Conservation (phyloP, 2,888 invertebrate species). For the Merodon equestris region DNA sequence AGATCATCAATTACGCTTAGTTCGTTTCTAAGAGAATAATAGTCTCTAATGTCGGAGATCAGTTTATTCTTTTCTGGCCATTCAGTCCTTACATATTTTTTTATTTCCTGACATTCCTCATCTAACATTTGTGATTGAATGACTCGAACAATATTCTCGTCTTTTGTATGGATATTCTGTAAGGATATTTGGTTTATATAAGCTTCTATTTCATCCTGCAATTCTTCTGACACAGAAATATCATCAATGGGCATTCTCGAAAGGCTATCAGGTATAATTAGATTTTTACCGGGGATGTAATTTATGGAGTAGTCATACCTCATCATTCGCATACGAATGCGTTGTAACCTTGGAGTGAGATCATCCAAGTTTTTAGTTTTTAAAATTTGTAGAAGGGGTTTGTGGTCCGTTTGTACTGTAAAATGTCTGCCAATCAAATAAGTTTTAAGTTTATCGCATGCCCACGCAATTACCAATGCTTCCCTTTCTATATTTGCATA, state of each 20-base stretch:
- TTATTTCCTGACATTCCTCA: constrained; percentile 4
- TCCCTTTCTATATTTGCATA: constrained; percentile 28
- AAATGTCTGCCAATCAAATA: constrained; percentile 22
- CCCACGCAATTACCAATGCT: constrained; percentile 26
- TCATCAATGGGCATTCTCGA: constrained; percentile 23
- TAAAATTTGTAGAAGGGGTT: too few species aligned
- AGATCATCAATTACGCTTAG: too few species aligned
- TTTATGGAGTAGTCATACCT: constrained; percentile 12
- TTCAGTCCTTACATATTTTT: constrained; percentile 1
- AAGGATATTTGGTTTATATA: constrained; percentile 11
- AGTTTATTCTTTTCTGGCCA: background rate
- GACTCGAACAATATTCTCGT: constrained; percentile 16
- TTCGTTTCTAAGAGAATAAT: too few species aligned
- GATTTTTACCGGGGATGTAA: constrained; percentile 23
- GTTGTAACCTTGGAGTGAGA: constrained; percentile 11
- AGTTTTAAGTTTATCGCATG: constrained; percentile 12
- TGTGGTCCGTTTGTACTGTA: constrained; percentile 20
- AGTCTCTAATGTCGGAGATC: background rate
- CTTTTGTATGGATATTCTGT: constrained; percentile 18
- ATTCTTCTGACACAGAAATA: constrained; percentile 2
- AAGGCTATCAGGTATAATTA: constrained; percentile 8
- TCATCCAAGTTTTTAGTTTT: constrained; percentile 24
- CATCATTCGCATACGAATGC: constrained; percentile 20
- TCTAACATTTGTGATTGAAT: constrained; percentile 11
- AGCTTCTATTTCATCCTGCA: constrained; percentile 17